Evolutionary conservation across 1,140 invertebrate genomes (phyloP).

Genomic region (Arctopsyche grandis): DNA sequence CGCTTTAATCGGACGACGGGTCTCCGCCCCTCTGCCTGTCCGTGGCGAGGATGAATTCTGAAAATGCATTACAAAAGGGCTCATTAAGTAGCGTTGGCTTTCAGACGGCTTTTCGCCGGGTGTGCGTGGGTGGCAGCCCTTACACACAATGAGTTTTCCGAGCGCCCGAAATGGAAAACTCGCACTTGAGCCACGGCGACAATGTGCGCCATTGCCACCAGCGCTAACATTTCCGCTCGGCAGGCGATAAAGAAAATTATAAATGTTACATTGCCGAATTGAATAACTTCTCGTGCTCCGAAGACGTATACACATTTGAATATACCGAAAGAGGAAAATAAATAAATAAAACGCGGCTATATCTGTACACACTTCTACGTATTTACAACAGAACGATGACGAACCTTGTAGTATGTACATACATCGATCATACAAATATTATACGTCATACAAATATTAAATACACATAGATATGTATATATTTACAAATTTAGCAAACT

Average conservation of each 20-base stretch:
- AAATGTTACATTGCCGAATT: neutral
- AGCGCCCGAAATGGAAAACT: neutral
- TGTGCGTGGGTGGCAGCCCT: neutral
- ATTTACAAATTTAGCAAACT: too few species aligned
- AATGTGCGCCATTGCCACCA: neutral
- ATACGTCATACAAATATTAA: too few species aligned
- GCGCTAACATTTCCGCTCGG: neutral
- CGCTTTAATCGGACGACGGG: neutral
- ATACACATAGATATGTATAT: too few species aligned
- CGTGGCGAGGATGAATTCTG: slow-evolving; percentile 19
- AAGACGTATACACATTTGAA: too few species aligned
- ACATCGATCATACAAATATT: too few species aligned
- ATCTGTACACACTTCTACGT: too few species aligned
- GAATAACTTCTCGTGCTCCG: neutral
- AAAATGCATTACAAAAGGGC: slow-evolving; percentile 40
- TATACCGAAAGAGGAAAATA: too few species aligned
- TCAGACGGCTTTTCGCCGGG: slow-evolving; percentile 2
- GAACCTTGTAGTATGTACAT: too few species aligned
- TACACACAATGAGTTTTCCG: neutral
- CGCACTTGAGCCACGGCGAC: neutral
- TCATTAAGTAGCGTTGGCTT: slow-evolving; percentile 37
- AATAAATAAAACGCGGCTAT: too few species aligned
- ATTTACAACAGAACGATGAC: too few species aligned
- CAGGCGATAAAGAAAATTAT: neutral
- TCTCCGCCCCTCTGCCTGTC: neutral